phyloP scores from a whole-genome alignment of 2,113 vertebrate genomes.

The Ifrita kowaldi region DNA sequence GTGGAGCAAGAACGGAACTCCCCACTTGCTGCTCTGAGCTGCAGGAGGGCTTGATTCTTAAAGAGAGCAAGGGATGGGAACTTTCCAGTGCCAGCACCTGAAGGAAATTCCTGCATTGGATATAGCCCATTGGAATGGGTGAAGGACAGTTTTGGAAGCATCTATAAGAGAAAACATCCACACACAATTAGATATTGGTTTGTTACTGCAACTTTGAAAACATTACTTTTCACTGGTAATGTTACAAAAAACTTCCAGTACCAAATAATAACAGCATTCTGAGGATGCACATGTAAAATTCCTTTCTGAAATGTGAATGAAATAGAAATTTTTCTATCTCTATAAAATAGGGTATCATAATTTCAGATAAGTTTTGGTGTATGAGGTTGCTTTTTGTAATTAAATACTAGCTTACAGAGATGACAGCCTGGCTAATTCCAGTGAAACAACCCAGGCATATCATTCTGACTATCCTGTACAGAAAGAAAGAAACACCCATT shows the following conservation, averaged over 20 bases:
- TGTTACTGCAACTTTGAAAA: not conserved
- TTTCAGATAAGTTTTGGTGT: not conserved
- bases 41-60: not conserved
- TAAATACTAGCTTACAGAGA: not conserved
- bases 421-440: not conserved
- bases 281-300: not conserved
- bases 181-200: not conserved
- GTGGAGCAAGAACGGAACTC: not conserved
- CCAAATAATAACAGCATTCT: not conserved
- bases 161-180: not conserved
- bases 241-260: not conserved
- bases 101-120: not conserved
- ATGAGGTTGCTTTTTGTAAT: not conserved
- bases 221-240: not conserved
- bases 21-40: not conserved
- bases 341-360: not conserved
- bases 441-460: not conserved
- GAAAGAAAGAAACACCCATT: not conserved
- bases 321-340: not conserved
- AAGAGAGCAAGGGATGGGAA: not conserved
- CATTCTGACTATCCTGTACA: not conserved
- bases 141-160: not conserved
- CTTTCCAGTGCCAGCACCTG: not conserved
- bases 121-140: not conserved
- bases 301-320: not conserved